Percentiles rank a stretch among this genome's conserved stretches.
Evolutionary conservation across 2,888 invertebrate genomes (phyloP).

Genomic region (Stegophylla sp.): DNA sequence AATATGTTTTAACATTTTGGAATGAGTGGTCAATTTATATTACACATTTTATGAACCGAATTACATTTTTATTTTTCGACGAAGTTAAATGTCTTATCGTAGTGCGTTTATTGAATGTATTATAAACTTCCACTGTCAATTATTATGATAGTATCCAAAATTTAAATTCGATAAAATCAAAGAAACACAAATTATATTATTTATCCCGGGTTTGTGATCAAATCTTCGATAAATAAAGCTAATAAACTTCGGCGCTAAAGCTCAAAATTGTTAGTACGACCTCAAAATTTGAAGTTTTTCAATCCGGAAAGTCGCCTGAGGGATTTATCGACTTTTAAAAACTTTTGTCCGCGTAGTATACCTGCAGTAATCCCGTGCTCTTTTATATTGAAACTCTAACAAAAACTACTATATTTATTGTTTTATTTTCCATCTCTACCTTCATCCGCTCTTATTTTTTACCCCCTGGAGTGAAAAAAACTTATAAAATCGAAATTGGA

Average conservation of each 20-base stretch:
- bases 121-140: not conserved
- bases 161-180: not conserved
- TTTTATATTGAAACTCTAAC: slow-evolving; percentile 54
- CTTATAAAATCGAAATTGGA: slow-evolving; percentile 50
- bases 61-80: too few relatives aligned
- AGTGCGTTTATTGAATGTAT: not conserved
- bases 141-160: not conserved
- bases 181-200: not conserved
- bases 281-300: slow-evolving; percentile 56
- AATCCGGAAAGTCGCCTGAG: slow-evolving; percentile 49
- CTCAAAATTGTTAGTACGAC: slow-evolving; percentile 48
- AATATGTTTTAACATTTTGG: too few relatives aligned
- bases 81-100: too few relatives aligned
- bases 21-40: too few relatives aligned
- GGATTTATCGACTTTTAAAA: slow-evolving; percentile 57
- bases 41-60: too few relatives aligned
- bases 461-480: slow-evolving; percentile 33
- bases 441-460: slow-evolving; percentile 31
- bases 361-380: slow-evolving; percentile 39
- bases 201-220: slow-evolving; percentile 9
- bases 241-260: slow-evolving; percentile 38
- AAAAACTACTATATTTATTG: slow-evolving; percentile 57
- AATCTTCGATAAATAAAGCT: slow-evolving; percentile 49
- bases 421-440: slow-evolving; percentile 50
- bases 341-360: slow-evolving; percentile 50